Evolutionary conservation across 2,113 vertebrate genomes (phyloP).

Genomic region (Cyprinus carpio): DNA sequence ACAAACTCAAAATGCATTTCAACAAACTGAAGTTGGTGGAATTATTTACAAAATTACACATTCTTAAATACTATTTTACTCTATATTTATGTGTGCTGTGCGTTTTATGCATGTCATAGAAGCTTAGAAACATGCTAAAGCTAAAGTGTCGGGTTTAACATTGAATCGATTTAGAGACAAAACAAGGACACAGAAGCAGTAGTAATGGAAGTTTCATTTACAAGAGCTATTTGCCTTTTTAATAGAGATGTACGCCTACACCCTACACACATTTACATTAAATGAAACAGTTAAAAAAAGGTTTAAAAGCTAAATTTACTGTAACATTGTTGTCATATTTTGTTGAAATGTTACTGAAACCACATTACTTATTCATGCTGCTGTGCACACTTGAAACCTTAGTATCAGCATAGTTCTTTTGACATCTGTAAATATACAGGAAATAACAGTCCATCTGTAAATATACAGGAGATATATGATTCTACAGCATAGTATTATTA

Average conservation of each 20-base stretch:
- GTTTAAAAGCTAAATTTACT: not conserved
- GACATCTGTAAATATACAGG: not conserved
- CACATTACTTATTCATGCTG: not conserved
- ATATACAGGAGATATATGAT: not conserved
- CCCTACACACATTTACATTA: not conserved
- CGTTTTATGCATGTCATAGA: not conserved
- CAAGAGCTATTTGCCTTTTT: not conserved
- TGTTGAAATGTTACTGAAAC: slow-evolving; percentile 8
- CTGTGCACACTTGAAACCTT: not conserved
- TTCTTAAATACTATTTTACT: not conserved
- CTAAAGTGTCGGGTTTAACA: not conserved
- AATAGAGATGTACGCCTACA: not conserved
- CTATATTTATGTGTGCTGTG: not conserved
- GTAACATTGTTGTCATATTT: not conserved
- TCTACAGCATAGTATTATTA: not conserved
- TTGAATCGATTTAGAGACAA: not conserved
- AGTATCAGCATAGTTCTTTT: not conserved
- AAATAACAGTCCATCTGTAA: not conserved
- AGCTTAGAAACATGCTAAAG: not conserved
- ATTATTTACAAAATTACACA: not conserved
- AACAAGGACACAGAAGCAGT: not conserved
- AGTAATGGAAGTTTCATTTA: not conserved
- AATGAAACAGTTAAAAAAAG: not conserved
- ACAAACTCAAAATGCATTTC: not conserved
- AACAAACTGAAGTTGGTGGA: not conserved